A percentile compares a stretch with the other conserved stretches of the same genome.
phyloP scores from a whole-genome alignment of 2,797 vertebrate species.

The Buceros bicornis region DNA sequence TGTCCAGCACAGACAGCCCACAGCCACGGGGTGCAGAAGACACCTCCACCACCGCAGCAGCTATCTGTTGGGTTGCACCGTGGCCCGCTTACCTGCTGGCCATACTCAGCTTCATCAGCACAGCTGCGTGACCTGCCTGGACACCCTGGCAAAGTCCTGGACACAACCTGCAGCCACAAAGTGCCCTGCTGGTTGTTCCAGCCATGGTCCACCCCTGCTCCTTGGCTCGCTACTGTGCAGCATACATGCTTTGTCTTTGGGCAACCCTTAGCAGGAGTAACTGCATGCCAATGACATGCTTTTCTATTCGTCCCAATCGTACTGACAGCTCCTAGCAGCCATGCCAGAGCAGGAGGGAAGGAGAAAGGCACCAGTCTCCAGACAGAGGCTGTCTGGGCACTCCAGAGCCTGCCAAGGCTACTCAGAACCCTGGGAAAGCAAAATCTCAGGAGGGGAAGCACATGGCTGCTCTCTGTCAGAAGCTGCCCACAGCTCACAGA shows the following conservation, averaged over 20 bases:
- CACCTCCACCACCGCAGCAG: not conserved
- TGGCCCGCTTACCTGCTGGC: not conserved
- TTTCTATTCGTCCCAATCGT: not conserved
- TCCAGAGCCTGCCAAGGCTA: not conserved
- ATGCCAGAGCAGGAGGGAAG: not conserved
- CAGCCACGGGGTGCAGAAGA: not conserved
- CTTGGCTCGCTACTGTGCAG: not conserved
- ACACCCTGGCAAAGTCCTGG: not conserved
- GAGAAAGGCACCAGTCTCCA: not conserved
- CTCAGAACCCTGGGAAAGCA: not conserved
- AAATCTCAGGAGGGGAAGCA: not conserved
- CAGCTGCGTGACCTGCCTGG: not conserved
- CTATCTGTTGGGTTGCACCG: not conserved
- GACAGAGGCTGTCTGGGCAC: not conserved
- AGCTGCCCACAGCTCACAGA: fast-evolving
- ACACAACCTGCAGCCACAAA: not conserved
- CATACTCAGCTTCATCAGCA: too few species aligned
- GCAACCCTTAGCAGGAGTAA: not conserved
- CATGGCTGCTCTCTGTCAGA: fast-evolving
- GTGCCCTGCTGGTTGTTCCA: not conserved
- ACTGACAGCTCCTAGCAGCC: not conserved
- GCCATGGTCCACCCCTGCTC: not conserved
- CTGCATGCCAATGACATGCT: not conserved
- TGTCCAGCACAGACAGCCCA: not conserved
- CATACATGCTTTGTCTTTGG: not conserved